These are phyloP conservation scores for Notolepis coatsorum DNA, from an alignment of 2,797 vertebrate genomes.

Conservation along the genomic window DNA sequence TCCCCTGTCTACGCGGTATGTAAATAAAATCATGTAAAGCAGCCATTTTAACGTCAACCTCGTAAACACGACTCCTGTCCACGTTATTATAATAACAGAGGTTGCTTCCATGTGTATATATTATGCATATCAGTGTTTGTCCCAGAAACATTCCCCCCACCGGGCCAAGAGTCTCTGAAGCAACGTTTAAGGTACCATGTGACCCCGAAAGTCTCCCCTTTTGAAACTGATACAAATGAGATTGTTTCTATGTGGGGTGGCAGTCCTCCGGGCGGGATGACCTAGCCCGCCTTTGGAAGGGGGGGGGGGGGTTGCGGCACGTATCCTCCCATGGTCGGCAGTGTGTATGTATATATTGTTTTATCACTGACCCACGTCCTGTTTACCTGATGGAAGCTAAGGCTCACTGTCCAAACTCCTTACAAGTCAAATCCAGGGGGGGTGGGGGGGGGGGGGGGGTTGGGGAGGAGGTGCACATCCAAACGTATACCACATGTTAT, in stretches of 20 bases:
- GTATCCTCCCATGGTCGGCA: constrained; percentile 63
- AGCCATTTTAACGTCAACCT: constrained; percentile 48
- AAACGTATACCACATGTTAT: constrained; percentile 90
- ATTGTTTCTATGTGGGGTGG: constrained; percentile 69
- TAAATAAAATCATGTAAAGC: constrained; percentile 54
- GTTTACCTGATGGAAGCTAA: constrained; percentile 87
- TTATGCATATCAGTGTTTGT: constrained; percentile 52
- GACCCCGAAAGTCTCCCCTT: constrained; percentile 55
- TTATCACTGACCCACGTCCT: constrained; percentile 87
- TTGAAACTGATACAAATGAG: constrained; percentile 56
- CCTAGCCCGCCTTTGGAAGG: too few species aligned
- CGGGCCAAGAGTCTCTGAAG: constrained; percentile 29
- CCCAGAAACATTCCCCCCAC: constrained; percentile 47
- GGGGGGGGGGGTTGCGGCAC: too few species aligned
- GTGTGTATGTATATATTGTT: constrained; percentile 80
- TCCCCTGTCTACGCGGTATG: constrained; percentile 38
- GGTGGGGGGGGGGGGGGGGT: constrained; percentile 66
- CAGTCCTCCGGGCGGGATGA: too few species aligned
- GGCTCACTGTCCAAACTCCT: constrained; percentile 82
- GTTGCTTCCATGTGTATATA: constrained; percentile 53
- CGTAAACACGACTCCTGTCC: constrained; percentile 53
- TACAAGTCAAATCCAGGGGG: constrained; percentile 83
- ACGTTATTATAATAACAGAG: constrained; percentile 48
- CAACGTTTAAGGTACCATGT: constrained; percentile 10
- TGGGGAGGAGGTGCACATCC: constrained; percentile 81